Conservation (phyloP, 2,797 vertebrate species). For the Rousettus madagascariensis region DNA sequence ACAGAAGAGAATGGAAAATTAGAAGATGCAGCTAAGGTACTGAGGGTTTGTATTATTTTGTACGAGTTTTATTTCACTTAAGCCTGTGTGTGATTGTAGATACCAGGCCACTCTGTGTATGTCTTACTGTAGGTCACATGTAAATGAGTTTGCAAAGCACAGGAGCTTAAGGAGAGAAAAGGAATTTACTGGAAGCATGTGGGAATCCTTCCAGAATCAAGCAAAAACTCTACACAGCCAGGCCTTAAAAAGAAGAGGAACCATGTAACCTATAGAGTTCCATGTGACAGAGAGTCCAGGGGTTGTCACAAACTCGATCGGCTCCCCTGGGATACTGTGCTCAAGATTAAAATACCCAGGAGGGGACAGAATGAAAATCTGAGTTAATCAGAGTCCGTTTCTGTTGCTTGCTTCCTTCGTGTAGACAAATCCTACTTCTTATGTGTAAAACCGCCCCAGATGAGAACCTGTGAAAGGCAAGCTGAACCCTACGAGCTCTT, state of each 20-base stretch:
- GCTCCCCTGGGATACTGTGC: neutral
- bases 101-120: neutral
- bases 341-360: neutral
- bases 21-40: neutral
- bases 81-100: neutral
- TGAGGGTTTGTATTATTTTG: neutral
- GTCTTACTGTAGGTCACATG: neutral
- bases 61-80: neutral
- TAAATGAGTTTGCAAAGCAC: neutral
- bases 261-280: neutral
- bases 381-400: neutral
- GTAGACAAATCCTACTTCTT: neutral
- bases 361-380: neutral
- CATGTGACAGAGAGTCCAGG: neutral
- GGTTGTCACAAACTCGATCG: neutral
- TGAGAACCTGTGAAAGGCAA: neutral
- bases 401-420: neutral
- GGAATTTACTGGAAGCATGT: neutral
- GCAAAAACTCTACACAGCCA: neutral
- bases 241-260: neutral
- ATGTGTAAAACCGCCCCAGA: neutral
- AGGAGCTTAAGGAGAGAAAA: neutral
- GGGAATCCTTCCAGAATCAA: neutral
- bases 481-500: neutral
- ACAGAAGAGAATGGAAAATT: neutral